Percentiles rank a stretch among this genome's conserved stretches.
Evolutionary conservation across 2,888 invertebrate species (phyloP).

Genomic region (Melanostoma mellinum): DNA sequence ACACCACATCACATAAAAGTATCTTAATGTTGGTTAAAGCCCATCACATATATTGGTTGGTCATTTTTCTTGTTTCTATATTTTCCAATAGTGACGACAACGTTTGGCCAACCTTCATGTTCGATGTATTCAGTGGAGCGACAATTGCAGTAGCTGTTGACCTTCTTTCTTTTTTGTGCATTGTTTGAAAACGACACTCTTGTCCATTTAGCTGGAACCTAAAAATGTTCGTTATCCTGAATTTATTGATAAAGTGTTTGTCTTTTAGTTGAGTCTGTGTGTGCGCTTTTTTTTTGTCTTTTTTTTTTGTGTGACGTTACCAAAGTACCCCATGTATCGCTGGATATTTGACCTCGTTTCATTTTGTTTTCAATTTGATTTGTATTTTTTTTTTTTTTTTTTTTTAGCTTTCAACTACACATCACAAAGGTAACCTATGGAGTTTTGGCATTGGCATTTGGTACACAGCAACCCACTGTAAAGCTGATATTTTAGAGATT

Average conservation of each 20-base stretch:
- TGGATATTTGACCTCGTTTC: too few species aligned
- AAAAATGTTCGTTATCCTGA: slow-evolving; percentile 39
- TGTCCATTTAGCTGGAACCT: slow-evolving; percentile 3
- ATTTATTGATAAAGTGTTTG: slow-evolving; percentile 45
- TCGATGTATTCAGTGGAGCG: slow-evolving; percentile 1
- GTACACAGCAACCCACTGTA: too few species aligned
- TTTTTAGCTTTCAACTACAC: too few species aligned
- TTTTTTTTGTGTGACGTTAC: too few species aligned
- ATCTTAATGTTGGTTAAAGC: too few species aligned
- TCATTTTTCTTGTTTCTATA: neutral
- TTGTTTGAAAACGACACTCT: slow-evolving; percentile 4
- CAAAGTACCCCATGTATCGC: too few species aligned
- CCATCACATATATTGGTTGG: neutral
- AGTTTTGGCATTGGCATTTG: too few species aligned
- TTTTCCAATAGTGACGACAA: slow-evolving; percentile 15
- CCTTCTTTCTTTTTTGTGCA: neutral
- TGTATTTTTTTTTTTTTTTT: too few species aligned
- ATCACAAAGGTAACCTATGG: too few species aligned
- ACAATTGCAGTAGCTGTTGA: neutral
- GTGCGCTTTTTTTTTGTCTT: too few species aligned
- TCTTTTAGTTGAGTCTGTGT: slow-evolving; percentile 1
- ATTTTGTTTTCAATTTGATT: too few species aligned
- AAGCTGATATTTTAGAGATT: too few species aligned
- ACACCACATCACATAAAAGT: neutral
- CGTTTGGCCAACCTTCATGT: neutral